Percentiles rank a stretch among this genome's conserved stretches.
Evolutionary conservation across 2,113 vertebrate genomes (phyloP).

Genomic region (Oreotrochilus melanogaster): DNA sequence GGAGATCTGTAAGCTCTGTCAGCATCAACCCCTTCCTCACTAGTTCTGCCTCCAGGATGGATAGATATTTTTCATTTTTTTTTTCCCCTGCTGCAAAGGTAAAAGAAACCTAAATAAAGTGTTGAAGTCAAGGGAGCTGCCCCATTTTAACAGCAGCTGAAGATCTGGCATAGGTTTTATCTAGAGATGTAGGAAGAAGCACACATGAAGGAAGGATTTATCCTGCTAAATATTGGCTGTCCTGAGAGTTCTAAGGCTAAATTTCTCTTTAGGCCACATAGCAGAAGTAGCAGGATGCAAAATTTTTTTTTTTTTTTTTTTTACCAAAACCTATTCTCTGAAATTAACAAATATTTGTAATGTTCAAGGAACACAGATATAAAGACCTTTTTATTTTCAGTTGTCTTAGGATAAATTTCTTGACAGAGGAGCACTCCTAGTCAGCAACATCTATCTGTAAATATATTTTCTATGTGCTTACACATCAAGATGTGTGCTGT

Average conservation of each 20-base stretch:
- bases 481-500: not conserved
- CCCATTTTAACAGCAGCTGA: slow-evolving; percentile 4
- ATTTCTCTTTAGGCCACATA: not conserved
- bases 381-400: not conserved
- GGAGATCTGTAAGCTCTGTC: not conserved
- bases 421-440: not conserved
- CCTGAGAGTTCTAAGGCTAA: not conserved
- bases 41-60: not conserved
- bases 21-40: not conserved
- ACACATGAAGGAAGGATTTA: not conserved
- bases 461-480: not conserved
- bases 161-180: not conserved
- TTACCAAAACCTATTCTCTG: not conserved
- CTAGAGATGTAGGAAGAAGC: not conserved
- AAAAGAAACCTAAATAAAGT: not conserved
- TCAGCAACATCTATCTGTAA: not conserved
- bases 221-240: not conserved
- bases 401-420: not conserved
- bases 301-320: not conserved
- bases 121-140: not conserved
- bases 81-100: not conserved
- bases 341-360: not conserved
- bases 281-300: not conserved
- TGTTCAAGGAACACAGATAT: not conserved
- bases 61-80: not conserved